Evolutionary conservation across 1,140 invertebrate species (phyloP), one percentile per base, ranked within the genome.

Genomic region (Galleria mellonella): DNA sequence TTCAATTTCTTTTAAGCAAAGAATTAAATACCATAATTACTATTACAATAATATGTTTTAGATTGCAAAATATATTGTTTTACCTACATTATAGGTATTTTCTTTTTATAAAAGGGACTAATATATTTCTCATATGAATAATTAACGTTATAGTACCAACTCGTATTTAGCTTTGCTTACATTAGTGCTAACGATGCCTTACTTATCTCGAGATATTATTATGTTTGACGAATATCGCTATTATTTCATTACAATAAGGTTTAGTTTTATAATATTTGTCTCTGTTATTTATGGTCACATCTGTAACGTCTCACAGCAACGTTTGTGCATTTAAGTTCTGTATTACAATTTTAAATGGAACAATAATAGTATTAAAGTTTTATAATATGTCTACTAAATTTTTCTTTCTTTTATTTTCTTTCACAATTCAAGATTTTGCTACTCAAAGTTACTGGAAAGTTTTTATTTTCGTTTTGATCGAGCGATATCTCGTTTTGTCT

Each of bases 341-440:
- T 51, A 54, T 55, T 51, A 57, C 54, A 67, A 62, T 68, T 72
- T 65, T 62, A 42, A 63, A 62, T 58, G 46, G 55, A 71, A 71
- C 58, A 68, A 72, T 68, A 72, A 72, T 76, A 74, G 74, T 77
- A 78, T 78, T 78, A 78, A 74, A 76, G 31, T 54, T 73, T 71
- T 63, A 62, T 59, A 37, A 62, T 65, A 66, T 46, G 42, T 55
- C 35, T 57, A 62, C 50, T 59, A 65, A 23, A 23, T 6, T 23
- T 2, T n/a, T 23, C 2, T 23, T 23, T 23, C 2, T 23, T 23
- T 23, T 23, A 23, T 23, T n/a, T n/a, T n/a, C n/a, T n/a, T n/a
- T 3, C 17, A 6, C 17, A 23, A 23, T 23, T 23, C n/a, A n/a
- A n/a, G n/a, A n/a, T n/a, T n/a, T n/a, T n/a, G n/a, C n/a, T n/a